These are phyloP conservation scores for Pangasianodon hypophthalmus DNA, from an alignment of 2,113 vertebrate genomes.

Conservation along the genomic window DNA sequence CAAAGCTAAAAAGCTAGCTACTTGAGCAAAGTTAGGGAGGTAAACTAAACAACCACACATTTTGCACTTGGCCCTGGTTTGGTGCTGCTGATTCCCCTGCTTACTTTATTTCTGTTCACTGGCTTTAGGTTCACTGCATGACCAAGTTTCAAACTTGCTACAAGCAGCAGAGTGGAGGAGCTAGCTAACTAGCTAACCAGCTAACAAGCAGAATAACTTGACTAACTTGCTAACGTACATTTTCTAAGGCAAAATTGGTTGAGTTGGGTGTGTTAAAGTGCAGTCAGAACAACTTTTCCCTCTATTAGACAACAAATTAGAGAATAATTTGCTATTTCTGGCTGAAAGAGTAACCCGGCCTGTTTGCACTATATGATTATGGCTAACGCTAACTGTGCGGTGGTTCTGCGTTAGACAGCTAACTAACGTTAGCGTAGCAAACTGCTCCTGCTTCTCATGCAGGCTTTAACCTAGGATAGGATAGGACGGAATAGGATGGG, in stretches of 20 bases:
- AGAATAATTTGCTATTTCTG: not conserved
- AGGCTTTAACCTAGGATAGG: not conserved
- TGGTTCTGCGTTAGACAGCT: not conserved
- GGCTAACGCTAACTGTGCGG: not conserved
- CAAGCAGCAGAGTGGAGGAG: not conserved
- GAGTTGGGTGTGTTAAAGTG: not conserved
- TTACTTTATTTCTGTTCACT: too few relatives aligned
- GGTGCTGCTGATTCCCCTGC: not conserved
- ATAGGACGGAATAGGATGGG: too few relatives aligned
- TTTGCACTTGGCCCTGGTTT: not conserved
- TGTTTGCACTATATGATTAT: not conserved
- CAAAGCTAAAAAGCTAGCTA: not conserved
- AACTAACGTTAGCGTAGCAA: not conserved
- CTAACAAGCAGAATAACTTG: not conserved
- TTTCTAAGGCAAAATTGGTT: too few relatives aligned
- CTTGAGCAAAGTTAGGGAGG: not conserved
- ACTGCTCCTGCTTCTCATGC: not conserved
- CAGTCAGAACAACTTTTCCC: not conserved
- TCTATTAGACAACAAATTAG: not conserved
- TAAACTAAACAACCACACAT: not conserved
- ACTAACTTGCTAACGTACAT: not conserved
- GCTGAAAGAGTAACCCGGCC: not conserved
- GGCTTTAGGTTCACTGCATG: not conserved
- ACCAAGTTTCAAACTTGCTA: slow-evolving; percentile 2
- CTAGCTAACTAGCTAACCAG: not conserved